Conservation (phyloP, 2,888 invertebrate genomes). For the Prosapia bicincta region DNA sequence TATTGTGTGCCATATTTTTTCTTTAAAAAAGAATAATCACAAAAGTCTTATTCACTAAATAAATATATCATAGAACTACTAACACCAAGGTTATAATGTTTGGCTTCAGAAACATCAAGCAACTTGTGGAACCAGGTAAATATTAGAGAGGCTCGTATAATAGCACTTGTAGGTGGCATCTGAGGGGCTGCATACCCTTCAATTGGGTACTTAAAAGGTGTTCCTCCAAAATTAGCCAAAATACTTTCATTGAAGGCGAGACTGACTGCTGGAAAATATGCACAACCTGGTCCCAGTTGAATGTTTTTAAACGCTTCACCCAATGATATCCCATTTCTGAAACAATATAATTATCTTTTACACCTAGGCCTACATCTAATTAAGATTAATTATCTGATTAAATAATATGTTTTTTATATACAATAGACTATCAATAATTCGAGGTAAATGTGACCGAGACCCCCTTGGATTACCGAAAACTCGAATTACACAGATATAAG, state of each 20-base stretch:
- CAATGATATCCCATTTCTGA: constrained; percentile 70
- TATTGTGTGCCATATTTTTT: too few relatives aligned
- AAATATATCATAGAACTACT: too few relatives aligned
- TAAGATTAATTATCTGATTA: too few relatives aligned
- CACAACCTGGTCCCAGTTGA: constrained; percentile 66
- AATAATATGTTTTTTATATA: too few relatives aligned
- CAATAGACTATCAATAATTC: too few relatives aligned
- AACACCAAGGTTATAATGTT: constrained; percentile 1
- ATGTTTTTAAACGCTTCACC: constrained; percentile 71
- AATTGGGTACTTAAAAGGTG: constrained; percentile 64
- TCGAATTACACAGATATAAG: too few relatives aligned
- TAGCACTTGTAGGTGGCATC: constrained; percentile 41
- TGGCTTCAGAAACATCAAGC: constrained; percentile 37
- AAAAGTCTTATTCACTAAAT: too few relatives aligned
- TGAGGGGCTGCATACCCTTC: constrained; percentile 65
- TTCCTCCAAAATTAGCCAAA: constrained; percentile 74
- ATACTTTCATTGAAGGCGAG: constrained; percentile 72
- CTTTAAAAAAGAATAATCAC: too few relatives aligned
- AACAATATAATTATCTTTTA: too few relatives aligned
- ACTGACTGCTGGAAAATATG: constrained; percentile 78
- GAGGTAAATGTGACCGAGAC: too few relatives aligned
- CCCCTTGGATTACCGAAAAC: too few relatives aligned
- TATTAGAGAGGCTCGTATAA: constrained; percentile 47
- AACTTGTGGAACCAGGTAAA: constrained; percentile 50
- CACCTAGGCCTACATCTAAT: too few relatives aligned